Conservation (phyloP, 2,888 invertebrate genomes). For the Chaitophorus viminalis region DNA sequence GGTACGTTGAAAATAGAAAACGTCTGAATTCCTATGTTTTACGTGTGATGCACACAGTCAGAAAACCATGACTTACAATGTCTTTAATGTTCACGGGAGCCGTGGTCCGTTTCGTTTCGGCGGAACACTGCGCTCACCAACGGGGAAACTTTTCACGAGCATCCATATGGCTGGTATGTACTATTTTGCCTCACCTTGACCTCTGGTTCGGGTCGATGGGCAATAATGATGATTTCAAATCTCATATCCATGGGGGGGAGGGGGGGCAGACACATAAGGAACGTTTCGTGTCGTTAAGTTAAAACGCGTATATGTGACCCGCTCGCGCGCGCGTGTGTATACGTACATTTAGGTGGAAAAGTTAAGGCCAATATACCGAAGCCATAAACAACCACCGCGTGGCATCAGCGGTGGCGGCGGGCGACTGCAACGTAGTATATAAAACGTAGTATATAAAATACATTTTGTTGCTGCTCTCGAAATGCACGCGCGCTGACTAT, state of each 20-base stretch:
- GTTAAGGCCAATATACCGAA: conserved; percentile 33
- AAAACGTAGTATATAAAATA: no score
- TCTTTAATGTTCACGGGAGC: background rate
- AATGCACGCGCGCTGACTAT: background rate
- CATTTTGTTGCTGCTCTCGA: no score
- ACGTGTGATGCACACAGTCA: no score
- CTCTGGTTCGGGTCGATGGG: background rate
- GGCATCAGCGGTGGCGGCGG: background rate
- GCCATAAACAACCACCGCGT: conserved; percentile 31
- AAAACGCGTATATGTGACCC: background rate
- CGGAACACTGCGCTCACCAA: background rate
- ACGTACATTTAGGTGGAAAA: background rate
- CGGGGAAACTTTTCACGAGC: background rate
- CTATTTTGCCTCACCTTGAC: background rate
- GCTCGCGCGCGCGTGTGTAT: background rate
- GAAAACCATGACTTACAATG: no score
- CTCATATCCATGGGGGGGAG: background rate
- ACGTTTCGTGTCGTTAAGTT: background rate
- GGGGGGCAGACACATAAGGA: background rate
- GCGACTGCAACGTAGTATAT: no score
- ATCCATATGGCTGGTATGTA: no score
- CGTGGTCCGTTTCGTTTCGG: background rate
- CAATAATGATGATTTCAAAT: conserved; percentile 53
- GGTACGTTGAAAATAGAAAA: no score
- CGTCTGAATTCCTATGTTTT: no score